These are phyloP conservation scores for Thecophora atra DNA, from an alignment of 2,888 invertebrate species.

Conservation along the genomic window DNA sequence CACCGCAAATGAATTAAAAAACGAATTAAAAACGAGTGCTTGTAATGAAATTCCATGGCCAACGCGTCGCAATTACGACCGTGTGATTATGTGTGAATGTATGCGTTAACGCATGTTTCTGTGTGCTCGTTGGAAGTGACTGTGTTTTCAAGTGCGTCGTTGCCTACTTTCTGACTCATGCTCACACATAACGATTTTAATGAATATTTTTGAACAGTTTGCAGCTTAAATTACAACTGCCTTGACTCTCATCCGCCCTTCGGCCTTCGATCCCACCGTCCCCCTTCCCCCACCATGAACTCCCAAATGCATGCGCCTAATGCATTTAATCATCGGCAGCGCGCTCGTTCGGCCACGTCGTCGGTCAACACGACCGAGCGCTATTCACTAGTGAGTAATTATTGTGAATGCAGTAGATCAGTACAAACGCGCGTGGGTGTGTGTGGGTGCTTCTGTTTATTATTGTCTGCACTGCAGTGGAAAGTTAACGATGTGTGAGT, in stretches of 20 bases:
- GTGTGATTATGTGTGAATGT: conserved; percentile 1
- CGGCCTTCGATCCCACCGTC: background rate
- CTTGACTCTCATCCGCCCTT: background rate
- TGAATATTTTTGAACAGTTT: conserved; percentile 31
- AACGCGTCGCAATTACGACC: background rate
- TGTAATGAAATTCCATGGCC: conserved; percentile 24
- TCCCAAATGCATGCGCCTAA: background rate
- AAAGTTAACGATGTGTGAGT: background rate
- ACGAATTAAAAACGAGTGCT: background rate
- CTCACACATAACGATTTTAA: conserved; percentile 30
- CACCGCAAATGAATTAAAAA: conserved; percentile 13
- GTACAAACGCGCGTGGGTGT: background rate
- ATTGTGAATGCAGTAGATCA: background rate
- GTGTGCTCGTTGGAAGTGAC: conserved; percentile 10
- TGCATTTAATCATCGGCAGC: background rate
- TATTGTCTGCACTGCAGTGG: background rate
- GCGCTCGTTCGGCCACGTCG: background rate
- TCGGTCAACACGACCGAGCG: background rate
- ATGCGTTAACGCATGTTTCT: background rate
- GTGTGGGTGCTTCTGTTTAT: background rate
- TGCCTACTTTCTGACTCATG: background rate
- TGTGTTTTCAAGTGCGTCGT: conserved; percentile 9
- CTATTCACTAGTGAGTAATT: conserved; percentile 15
- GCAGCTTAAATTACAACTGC: background rate
- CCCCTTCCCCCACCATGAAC: background rate